Conservation (phyloP, 2,113 vertebrate species). For the Rhadina sibilatrix region DNA sequence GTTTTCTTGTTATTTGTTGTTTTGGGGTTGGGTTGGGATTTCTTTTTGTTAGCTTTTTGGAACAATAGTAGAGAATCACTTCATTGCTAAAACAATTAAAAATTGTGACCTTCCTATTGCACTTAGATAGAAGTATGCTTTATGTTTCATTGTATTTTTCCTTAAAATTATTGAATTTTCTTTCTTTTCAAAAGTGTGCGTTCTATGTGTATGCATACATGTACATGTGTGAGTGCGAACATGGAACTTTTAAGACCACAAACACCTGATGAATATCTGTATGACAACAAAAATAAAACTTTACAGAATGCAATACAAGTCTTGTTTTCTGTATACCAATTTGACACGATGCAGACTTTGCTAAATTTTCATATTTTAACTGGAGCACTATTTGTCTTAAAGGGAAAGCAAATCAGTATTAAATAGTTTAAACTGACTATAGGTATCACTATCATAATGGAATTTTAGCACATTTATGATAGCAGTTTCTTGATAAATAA, state of each 20-base stretch:
- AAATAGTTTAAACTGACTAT: background rate
- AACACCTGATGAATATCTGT: background rate
- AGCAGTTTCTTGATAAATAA: background rate
- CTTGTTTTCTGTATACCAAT: background rate
- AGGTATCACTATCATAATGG: background rate
- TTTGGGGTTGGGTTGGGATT: background rate
- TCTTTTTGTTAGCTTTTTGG: background rate
- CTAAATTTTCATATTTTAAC: background rate
- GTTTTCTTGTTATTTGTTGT: background rate
- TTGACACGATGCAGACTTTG: background rate
- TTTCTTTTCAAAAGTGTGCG: background rate
- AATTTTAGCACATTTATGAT: background rate
- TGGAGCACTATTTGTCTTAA: background rate
- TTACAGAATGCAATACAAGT: background rate
- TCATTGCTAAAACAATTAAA: background rate
- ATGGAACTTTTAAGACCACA: background rate
- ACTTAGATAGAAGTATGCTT: background rate
- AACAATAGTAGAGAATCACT: background rate
- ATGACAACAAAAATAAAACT: background rate
- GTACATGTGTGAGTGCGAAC: background rate
- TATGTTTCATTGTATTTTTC: background rate
- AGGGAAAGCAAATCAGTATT: background rate
- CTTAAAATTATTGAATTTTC: background rate
- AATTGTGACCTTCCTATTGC: background rate
- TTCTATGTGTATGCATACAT: background rate